Evolutionary conservation across 2,888 invertebrate genomes (phyloP), one percentile per base, ranked within the genome.

Genomic region (Agriopis aurantiaria): DNA sequence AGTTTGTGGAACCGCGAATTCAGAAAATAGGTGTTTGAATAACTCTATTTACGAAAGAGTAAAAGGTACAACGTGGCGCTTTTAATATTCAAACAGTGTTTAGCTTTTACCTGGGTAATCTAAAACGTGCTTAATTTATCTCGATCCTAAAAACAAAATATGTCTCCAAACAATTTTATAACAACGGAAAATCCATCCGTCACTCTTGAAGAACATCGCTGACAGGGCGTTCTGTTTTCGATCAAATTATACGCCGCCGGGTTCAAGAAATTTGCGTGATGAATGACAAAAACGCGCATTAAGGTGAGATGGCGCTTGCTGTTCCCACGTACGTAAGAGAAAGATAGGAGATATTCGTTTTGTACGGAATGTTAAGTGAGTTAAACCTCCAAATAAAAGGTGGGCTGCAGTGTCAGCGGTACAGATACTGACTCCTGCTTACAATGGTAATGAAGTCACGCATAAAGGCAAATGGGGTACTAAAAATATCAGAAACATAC

Each of bases 341-440:
- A 81, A 78, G 87, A 86, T 75, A 79, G 73, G 76, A 76, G 78
- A 86, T 87, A 88, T 90, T 88, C 89, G 85, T 88, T 89, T 85
- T 83, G 84, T 83, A 85, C 84, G 85, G 85, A 89, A 91, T 89
- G 88, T 88, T 90, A 91, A 92, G 87, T 89, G 89, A 91, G 91
- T 93, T 90, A 92, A 93, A 91, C 90, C 90, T 86, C 85, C 88
- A 89, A 91, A 91, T 92, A 92, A 91, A 91, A 92, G 91, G 91
- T 92, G 84, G 84, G 87, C 81, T 85, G 88, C 80, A 78, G 82
- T 88, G 88, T 91, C 89, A 88, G 88, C 92, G 84, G 81, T 78
- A 64, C 61, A 62, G 67, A 63, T 52, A 57, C 72, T 69, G 68
- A 72, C 80, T 77, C 40, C 75, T 80, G 82, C 78, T 78, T 77